Percentiles rank a stretch among this genome's conserved stretches.
phyloP scores from a whole-genome alignment of 92 coral and sea anemone species.

The Epizoanthus ramosus region DNA sequence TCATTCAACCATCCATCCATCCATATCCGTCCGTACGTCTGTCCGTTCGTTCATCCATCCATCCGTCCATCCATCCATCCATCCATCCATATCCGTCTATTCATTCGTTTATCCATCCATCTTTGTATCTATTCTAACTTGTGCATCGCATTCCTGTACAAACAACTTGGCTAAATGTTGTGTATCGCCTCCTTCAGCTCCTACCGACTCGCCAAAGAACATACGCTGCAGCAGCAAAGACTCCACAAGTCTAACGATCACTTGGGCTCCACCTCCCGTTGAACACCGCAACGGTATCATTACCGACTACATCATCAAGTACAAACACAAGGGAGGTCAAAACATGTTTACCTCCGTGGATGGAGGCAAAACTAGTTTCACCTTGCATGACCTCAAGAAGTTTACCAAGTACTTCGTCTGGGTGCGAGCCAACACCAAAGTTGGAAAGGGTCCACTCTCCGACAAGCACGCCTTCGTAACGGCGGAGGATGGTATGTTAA shows the following conservation, averaged over 20 bases:
- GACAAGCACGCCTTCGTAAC: constrained; percentile 65
- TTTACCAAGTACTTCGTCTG: constrained; percentile 84
- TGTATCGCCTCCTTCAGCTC: constrained; percentile 53
- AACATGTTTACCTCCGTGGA: constrained; percentile 53
- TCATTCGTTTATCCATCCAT: too few species aligned
- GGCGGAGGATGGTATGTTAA: constrained; percentile 86
- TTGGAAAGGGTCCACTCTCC: constrained; percentile 81
- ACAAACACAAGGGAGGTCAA: constrained; percentile 62
- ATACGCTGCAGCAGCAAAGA: constrained; percentile 69
- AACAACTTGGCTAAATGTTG: neutral
- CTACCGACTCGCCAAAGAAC: constrained; percentile 82
- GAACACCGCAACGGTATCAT: constrained; percentile 86
- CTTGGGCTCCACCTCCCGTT: constrained; percentile 88
- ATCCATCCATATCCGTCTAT: too few species aligned
- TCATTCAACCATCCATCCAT: too few species aligned
- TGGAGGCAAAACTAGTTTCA: constrained; percentile 69
- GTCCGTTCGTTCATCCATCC: too few species aligned
- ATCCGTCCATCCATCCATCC: too few species aligned
- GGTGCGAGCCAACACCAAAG: constrained; percentile 84
- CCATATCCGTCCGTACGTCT: too few species aligned
- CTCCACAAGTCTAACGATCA: constrained; percentile 74
- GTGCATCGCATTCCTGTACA: too few species aligned
- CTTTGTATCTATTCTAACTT: too few species aligned
- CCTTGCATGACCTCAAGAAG: constrained; percentile 73
- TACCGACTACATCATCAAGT: constrained; percentile 78